Evolutionary conservation across 2,113 vertebrate species (phyloP).

Genomic region (Grammomys surdaster): DNA sequence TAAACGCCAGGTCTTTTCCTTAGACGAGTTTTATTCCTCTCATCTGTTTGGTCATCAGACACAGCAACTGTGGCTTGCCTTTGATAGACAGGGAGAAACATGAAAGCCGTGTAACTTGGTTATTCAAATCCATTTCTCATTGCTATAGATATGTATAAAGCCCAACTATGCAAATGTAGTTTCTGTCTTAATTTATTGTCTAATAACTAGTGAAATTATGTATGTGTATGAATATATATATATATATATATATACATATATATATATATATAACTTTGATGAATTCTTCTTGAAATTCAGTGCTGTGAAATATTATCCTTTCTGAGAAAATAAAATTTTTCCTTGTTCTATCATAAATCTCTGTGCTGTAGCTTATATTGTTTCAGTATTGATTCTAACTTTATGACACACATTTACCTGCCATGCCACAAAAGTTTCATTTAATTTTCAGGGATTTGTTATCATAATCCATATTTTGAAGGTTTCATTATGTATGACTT

Average conservation of each 20-base stretch:
- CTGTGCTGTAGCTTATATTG: background rate
- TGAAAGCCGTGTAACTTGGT: background rate
- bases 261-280: background rate
- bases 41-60: background rate
- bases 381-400: constrained; percentile 24
- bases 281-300: constrained; percentile 30
- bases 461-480: background rate
- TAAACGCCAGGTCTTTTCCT: background rate
- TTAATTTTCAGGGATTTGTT: constrained; percentile 42
- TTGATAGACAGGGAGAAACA: background rate
- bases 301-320: background rate
- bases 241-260: background rate
- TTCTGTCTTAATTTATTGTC: constrained; percentile 34
- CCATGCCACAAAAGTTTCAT: background rate
- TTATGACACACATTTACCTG: background rate
- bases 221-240: background rate
- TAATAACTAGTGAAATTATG: background rate
- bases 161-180: background rate
- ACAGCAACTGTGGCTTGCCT: background rate
- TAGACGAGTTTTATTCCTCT: background rate
- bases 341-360: constrained; percentile 16
- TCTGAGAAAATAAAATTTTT: background rate
- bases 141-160: background rate
- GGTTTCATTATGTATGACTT: constrained; percentile 3
- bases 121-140: background rate